A percentile compares a stretch with the other conserved stretches of the same genome.
These are phyloP conservation scores for Chrysina gloriosa DNA, from an alignment of 2,888 invertebrate species.

Conservation along the genomic window DNA sequence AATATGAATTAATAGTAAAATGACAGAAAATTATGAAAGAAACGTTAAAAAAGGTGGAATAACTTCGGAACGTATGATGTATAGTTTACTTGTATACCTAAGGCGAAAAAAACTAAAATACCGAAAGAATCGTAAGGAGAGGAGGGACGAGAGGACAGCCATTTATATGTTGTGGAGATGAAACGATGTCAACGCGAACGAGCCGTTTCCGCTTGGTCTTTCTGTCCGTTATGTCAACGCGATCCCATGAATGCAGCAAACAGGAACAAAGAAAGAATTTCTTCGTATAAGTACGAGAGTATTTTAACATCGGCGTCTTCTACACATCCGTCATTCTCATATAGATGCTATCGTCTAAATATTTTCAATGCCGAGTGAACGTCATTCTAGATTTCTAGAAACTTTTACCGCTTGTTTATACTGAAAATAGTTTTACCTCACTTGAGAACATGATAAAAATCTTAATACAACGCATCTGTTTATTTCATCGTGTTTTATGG, in stretches of 20 bases:
- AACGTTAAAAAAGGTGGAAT: not conserved
- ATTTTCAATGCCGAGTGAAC: not conserved
- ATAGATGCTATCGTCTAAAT: slow-evolving; percentile 1
- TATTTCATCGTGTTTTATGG: no score
- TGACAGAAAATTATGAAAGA: not conserved
- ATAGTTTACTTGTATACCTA: not conserved
- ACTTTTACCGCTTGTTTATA: not conserved
- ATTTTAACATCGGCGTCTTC: not conserved
- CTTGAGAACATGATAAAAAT: not conserved
- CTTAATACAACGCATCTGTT: no score
- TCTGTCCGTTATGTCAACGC: slow-evolving; percentile 21
- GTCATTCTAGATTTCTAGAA: not conserved
- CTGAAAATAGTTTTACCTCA: not conserved
- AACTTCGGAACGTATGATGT: not conserved
- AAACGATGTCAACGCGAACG: slow-evolving; percentile 20
- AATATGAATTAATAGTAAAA: slow-evolving; percentile 6
- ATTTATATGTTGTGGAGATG: slow-evolving; percentile 2
- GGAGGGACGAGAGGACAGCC: not conserved
- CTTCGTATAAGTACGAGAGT: not conserved
- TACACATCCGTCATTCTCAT: not conserved
- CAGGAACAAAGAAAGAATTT: slow-evolving; percentile 20
- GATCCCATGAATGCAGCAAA: slow-evolving; percentile 19
- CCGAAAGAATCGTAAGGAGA: not conserved
- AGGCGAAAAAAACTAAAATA: not conserved
- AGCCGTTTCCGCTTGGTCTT: slow-evolving; percentile 17